Percentiles rank a stretch among this genome's conserved stretches.
Evolutionary conservation across 2,113 vertebrate species (phyloP).

Genomic region (Apteryx owenii): DNA sequence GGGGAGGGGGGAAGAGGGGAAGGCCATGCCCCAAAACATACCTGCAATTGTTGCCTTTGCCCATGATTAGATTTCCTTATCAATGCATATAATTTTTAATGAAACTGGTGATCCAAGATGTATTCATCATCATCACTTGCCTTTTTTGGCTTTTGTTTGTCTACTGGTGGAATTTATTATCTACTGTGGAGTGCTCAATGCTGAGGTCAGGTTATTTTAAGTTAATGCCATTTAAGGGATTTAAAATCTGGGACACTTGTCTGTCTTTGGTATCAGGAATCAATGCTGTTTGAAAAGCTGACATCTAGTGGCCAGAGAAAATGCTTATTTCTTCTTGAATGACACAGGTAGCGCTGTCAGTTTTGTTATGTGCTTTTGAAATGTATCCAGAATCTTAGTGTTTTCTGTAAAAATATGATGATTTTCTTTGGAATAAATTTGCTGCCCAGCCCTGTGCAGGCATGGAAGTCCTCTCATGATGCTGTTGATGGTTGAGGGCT

Average conservation of each 20-base stretch:
- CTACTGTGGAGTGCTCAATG: constrained; percentile 29
- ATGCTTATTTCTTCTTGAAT: neutral
- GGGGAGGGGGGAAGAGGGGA: too few species aligned
- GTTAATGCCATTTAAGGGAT: constrained; percentile 84
- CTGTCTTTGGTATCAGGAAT: neutral
- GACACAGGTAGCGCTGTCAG: neutral
- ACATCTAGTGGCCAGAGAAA: constrained; percentile 75
- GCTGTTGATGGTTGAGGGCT: accelerated
- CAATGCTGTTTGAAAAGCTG: constrained; percentile 51
- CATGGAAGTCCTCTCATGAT: neutral
- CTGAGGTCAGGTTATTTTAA: constrained; percentile 79
- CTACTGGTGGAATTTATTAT: constrained; percentile 72
- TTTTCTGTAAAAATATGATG: neutral
- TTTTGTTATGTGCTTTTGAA: neutral
- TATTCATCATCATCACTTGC: constrained; percentile 40
- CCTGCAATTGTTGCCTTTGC: neutral
- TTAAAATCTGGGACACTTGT: constrained; percentile 76
- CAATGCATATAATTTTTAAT: neutral
- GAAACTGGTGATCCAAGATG: neutral
- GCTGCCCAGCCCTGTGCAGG: neutral
- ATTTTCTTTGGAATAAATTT: neutral
- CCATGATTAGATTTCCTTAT: neutral
- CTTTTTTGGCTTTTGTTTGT: constrained; percentile 61
- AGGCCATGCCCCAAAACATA: neutral
- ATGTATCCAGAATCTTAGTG: neutral